Conservation (phyloP, 2,797 vertebrate species). For the Sphaeramia orbicularis region DNA sequence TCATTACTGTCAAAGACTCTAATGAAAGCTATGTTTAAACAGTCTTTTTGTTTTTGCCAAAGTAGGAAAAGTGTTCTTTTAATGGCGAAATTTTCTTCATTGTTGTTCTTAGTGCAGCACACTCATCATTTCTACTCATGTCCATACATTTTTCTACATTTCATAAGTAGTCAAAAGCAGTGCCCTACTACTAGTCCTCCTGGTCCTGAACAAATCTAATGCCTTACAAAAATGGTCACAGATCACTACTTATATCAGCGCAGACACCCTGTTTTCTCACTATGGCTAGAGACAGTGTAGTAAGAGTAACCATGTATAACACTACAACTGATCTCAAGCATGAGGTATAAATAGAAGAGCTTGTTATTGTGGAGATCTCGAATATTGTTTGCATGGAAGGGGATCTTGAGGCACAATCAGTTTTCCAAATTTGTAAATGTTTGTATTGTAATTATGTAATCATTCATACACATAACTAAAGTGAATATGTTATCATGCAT, state of each 20-base stretch:
- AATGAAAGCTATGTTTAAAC: constrained; percentile 59
- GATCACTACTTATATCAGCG: constrained; percentile 62
- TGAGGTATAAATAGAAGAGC: constrained; percentile 50
- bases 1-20: constrained; percentile 77
- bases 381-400: constrained; percentile 80
- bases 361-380: constrained; percentile 69
- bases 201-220: constrained; percentile 73
- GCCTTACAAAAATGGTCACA: constrained; percentile 80
- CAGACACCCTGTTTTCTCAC: constrained; percentile 66
- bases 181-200: constrained; percentile 58
- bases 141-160: constrained; percentile 75
- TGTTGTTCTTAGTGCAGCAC: constrained; percentile 69
- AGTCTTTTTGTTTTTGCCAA: constrained; percentile 71
- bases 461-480: constrained; percentile 78
- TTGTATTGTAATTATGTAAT: constrained; percentile 84
- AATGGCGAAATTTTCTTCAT: constrained; percentile 59
- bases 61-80: constrained; percentile 72
- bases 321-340: constrained; percentile 49
- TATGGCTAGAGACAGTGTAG: constrained; percentile 41
- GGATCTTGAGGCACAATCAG: constrained; percentile 80
- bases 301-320: constrained; percentile 29
- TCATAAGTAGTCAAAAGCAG: constrained; percentile 60
- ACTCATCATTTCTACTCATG: constrained; percentile 74
- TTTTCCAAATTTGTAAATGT: constrained; percentile 85
- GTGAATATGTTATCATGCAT: constrained; percentile 81